Conservation (phyloP, 2,888 invertebrate species). For the Sialis lutaria region DNA sequence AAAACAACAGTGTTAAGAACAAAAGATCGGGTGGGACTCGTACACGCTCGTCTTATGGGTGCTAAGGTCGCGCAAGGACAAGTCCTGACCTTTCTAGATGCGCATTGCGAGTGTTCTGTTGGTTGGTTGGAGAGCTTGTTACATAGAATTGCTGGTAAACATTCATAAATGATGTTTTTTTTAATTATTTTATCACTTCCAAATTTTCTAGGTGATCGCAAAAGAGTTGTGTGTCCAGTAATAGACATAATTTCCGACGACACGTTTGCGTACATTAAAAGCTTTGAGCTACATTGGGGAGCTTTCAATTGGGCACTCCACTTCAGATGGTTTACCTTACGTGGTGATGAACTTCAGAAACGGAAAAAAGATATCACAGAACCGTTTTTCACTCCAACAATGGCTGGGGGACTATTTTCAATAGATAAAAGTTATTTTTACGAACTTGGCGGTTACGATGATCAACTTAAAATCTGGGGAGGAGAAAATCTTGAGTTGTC, state of each 20-base stretch:
- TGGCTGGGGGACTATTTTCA: constrained; percentile 91
- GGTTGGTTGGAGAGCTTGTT: constrained; percentile 45
- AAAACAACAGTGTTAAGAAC: constrained; percentile 47
- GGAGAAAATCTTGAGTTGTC: constrained; percentile 96
- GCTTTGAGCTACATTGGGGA: constrained; percentile 93
- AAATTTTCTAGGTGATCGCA: constrained; percentile 23
- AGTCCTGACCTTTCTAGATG: constrained; percentile 78
- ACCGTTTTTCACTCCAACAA: constrained; percentile 67
- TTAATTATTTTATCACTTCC: too few relatives aligned
- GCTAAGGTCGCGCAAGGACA: constrained; percentile 53
- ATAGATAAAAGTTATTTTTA: constrained; percentile 75
- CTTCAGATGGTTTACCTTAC: constrained; percentile 70
- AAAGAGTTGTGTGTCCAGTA: constrained; percentile 60
- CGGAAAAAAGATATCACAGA: constrained; percentile 44
- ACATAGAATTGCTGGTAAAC: constrained; percentile 30
- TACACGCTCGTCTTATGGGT: constrained; percentile 67
- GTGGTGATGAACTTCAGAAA: constrained; percentile 41
- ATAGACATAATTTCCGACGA: constrained; percentile 93
- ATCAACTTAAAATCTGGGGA: constrained; percentile 82
- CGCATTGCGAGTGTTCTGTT: constrained; percentile 79
- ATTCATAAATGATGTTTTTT: too few relatives aligned
- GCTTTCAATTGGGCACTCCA: constrained; percentile 97
- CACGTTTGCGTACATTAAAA: constrained; percentile 86
- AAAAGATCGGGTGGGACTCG: constrained; percentile 51
- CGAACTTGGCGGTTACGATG: constrained; percentile 61